A percentile compares a stretch with the other conserved stretches of the same genome.
phyloP scores from a whole-genome alignment of 2,113 vertebrate genomes.

The Brevimyrus niger region DNA sequence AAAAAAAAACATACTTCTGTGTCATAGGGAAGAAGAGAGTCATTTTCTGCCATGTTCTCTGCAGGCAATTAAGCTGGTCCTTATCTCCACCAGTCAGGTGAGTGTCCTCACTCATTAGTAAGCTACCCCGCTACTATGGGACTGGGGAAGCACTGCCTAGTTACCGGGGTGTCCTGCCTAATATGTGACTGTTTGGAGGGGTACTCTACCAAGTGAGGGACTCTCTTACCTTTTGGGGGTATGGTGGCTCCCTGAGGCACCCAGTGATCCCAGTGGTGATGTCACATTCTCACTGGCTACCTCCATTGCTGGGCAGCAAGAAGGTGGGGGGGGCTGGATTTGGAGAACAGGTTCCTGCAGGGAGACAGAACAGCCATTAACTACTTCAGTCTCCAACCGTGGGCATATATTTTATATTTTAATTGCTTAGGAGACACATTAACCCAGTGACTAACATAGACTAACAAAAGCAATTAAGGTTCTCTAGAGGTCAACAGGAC shows the following conservation, averaged over 20 bases:
- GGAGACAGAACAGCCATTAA: not conserved
- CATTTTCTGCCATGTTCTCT: not conserved
- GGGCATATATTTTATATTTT: not conserved
- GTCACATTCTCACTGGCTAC: constrained; percentile 59
- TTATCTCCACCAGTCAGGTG: not conserved
- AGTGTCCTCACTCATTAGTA: not conserved
- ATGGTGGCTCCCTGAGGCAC: constrained; percentile 56
- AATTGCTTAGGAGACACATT: not conserved
- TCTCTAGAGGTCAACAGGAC: not conserved
- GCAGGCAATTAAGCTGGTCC: not conserved
- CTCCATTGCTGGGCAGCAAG: constrained; percentile 57
- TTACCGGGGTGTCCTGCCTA: not conserved
- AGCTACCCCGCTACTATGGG: not conserved
- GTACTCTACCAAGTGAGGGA: not conserved
- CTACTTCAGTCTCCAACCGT: not conserved
- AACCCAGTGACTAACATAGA: not conserved
- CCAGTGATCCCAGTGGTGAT: constrained; percentile 46
- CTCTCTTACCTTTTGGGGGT: constrained; percentile 59
- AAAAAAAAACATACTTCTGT: not conserved
- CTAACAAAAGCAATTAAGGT: not conserved
- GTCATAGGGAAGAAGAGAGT: not conserved
- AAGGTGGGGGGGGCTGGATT: constrained; percentile 18
- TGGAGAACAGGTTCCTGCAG: constrained; percentile 28
- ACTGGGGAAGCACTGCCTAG: not conserved
- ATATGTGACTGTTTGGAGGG: not conserved